These are phyloP conservation scores for Ephydatia muelleri DNA, from an alignment of 37 sponge, comb jelly and placozoan species.

Conservation along the genomic window DNA sequence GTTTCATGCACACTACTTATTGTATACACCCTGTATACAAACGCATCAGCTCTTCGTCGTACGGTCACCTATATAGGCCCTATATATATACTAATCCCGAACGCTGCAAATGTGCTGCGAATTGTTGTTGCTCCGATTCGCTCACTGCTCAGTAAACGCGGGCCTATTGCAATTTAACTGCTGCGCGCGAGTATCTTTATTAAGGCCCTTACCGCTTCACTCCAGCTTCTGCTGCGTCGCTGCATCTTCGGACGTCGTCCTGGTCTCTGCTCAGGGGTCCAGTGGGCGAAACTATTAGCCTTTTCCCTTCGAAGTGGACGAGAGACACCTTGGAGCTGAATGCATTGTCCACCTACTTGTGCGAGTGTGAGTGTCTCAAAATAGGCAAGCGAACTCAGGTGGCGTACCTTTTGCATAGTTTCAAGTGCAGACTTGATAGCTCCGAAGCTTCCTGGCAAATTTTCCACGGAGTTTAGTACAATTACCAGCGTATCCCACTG, in stretches of 20 bases:
- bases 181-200: no score
- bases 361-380: not conserved
- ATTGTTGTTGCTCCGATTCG: no score
- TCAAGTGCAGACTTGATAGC: not conserved
- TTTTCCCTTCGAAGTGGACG: not conserved
- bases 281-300: constrained; percentile 46
- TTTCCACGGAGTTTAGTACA: not conserved
- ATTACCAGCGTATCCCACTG: not conserved
- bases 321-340: not conserved
- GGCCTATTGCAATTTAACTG: no score
- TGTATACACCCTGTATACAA: no score
- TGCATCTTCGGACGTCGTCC: constrained; percentile 48
- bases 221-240: constrained; percentile 48
- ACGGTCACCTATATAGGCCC: no score
- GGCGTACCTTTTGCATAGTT: not conserved
- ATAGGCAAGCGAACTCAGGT: not conserved
- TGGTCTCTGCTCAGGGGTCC: constrained; percentile 52
- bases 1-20: no score
- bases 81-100: no score
- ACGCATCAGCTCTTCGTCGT: no score
- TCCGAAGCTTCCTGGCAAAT: not conserved
- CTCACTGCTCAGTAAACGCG: no score
- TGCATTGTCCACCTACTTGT: not conserved
- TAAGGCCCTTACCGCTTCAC: constrained; percentile 27
- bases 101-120: no score